Evolutionary conservation across 2,113 vertebrate species (phyloP), one percentile per base, ranked within the genome.

Genomic region (Typhlomys cinereus): DNA sequence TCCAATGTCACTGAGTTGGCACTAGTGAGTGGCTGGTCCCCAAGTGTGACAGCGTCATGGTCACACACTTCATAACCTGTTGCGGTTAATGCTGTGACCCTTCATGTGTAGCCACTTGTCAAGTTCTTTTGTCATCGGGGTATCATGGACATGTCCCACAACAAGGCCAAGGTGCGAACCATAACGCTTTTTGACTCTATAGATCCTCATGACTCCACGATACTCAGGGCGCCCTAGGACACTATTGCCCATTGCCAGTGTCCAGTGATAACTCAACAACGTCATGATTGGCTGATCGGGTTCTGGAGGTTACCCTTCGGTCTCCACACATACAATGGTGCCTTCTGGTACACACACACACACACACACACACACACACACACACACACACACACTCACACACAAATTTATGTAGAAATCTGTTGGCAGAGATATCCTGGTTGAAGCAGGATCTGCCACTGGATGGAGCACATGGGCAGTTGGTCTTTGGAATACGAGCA

Each of bases 11-110:
- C n/a, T n/a, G n/a, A n/a, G n/a, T n/a, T n/a, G 0, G 98, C 90
- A 46, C 98, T 97, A 0, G 98, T 99, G 97, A 99, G 97, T 0
- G 98, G 98, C 31, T 98, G 97, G 69, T 98, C 97, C 17, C 98
- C 98, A 95, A 13, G 54, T 6, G 27, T 23, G 20, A 44, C 10
- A 11, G 25, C 27, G 34, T 61, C 39, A 20, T 39, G 50, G 6
- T 5, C 18, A 14, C 1, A 8, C 4, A 12, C 69, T 59, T 23
- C 39, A 46, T 18, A 31, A 46, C 39, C 50, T 46, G 13, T 29
- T n/a, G 23, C 36, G 57, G 66, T 4, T n/a, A 34, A 18, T 13
- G 13, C 54, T 17, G 8, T 74, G 34, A 20, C 8, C 9, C 7
- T 12, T 57, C 25, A 36, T n/a, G 25, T 48, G 44, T 36, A 41